These are phyloP conservation scores for Cyprinodon brontotheroides DNA, from an alignment of 2,113 vertebrate species.

Conservation along the genomic window DNA sequence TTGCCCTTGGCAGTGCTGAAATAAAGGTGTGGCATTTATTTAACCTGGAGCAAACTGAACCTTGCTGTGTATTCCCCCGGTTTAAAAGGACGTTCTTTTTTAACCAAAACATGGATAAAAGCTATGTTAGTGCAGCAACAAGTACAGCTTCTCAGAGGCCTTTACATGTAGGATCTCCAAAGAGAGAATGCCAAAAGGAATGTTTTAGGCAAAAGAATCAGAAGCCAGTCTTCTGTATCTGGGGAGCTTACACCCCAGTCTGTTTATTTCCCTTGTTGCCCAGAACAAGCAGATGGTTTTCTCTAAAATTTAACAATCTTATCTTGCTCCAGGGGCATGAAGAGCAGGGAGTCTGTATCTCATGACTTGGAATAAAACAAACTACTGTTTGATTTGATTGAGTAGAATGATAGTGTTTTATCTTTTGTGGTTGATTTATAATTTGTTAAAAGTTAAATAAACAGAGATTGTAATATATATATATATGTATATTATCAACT, in stretches of 20 bases:
- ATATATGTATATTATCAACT: not conserved
- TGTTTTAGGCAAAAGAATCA: constrained; percentile 69
- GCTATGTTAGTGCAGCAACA: constrained; percentile 51
- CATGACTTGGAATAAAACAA: constrained; percentile 57
- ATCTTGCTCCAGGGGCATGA: constrained; percentile 67
- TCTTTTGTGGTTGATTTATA: constrained; percentile 18
- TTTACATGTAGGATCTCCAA: constrained; percentile 48
- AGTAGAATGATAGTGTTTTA: constrained; percentile 20
- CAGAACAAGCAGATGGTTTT: constrained; percentile 71
- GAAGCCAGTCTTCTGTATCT: constrained; percentile 61
- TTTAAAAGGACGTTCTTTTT: not conserved
- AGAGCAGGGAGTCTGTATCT: constrained; percentile 52
- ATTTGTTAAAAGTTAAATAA: not conserved
- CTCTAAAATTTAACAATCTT: constrained; percentile 63
- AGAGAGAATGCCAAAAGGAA: constrained; percentile 66
- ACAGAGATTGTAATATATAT: not conserved
- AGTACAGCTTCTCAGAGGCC: constrained; percentile 41
- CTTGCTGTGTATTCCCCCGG: not conserved
- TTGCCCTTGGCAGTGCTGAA: constrained; percentile 78
- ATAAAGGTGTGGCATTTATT: constrained; percentile 51
- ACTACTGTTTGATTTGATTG: constrained; percentile 34
- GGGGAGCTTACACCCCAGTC: constrained; percentile 64
- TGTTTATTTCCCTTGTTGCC: constrained; percentile 69
- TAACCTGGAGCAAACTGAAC: constrained; percentile 12
- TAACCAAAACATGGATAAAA: constrained; percentile 30